Percentiles rank a stretch among this genome's conserved stretches.
These are phyloP conservation scores for Podarcis siculus DNA, from an alignment of 2,797 vertebrate species.

Conservation along the genomic window DNA sequence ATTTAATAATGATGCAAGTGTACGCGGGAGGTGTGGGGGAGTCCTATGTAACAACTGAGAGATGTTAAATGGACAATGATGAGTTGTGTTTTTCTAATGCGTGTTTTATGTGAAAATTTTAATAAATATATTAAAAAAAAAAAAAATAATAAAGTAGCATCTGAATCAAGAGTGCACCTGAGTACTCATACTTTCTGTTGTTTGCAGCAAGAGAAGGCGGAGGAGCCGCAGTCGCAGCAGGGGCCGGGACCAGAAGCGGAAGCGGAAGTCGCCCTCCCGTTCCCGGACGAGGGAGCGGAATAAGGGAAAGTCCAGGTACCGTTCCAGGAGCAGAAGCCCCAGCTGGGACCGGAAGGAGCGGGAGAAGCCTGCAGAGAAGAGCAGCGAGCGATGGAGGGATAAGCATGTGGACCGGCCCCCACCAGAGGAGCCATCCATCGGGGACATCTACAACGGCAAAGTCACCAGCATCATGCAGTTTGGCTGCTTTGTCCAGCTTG, in stretches of 20 bases:
- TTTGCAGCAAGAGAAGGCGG: slow-evolving; percentile 82
- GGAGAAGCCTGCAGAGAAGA: slow-evolving; percentile 67
- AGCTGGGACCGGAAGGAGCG: slow-evolving; percentile 76
- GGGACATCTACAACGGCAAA: slow-evolving; percentile 97
- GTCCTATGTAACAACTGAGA: too few relatives aligned
- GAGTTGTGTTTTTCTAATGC: too few relatives aligned
- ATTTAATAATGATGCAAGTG: too few relatives aligned
- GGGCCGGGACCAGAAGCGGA: slow-evolving; percentile 78
- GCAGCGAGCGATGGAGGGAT: slow-evolving; percentile 89
- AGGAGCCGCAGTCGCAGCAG: slow-evolving; percentile 83
- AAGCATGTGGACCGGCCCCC: slow-evolving; percentile 95
- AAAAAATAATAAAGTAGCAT: background rate
- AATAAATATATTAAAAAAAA: too few relatives aligned
- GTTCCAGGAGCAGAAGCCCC: slow-evolving; percentile 86
- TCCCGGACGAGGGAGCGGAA: slow-evolving; percentile 81
- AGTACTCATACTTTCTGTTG: slow-evolving; percentile 18
- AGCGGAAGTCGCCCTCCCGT: slow-evolving; percentile 77
- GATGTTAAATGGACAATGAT: too few relatives aligned
- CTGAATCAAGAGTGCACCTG: background rate
- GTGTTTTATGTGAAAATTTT: too few relatives aligned
- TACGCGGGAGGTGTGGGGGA: too few relatives aligned
- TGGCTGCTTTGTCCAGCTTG: slow-evolving; percentile 97
- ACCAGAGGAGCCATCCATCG: slow-evolving; percentile 93
- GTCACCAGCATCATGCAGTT: slow-evolving; percentile 99
- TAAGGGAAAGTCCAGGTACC: slow-evolving; percentile 84